These are phyloP conservation scores for Aproaerema taeniolella DNA, from an alignment of 2,888 invertebrate genomes.

Conservation along the genomic window DNA sequence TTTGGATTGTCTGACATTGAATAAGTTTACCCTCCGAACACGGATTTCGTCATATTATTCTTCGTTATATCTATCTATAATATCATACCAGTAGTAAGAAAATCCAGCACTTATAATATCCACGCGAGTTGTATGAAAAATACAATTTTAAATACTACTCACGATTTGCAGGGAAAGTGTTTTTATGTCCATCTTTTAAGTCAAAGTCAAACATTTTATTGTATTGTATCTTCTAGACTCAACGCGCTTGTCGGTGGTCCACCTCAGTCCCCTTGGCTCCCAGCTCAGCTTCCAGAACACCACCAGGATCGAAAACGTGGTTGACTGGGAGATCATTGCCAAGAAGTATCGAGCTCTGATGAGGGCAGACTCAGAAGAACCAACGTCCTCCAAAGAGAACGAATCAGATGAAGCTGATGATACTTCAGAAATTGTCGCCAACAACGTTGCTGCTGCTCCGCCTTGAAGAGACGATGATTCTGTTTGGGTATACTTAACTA, in stretches of 20 bases:
- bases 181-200: too few relatives aligned
- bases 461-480: constrained; percentile 40
- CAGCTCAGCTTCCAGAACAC: constrained; percentile 89
- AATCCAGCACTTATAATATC: too few relatives aligned
- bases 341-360: constrained; percentile 89
- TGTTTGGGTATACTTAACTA: too few relatives aligned
- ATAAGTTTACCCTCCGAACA: too few relatives aligned
- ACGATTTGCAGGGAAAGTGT: too few relatives aligned
- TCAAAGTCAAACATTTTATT: too few relatives aligned
- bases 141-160: too few relatives aligned
- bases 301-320: constrained; percentile 91
- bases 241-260: constrained; percentile 86
- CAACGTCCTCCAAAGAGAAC: constrained; percentile 43
- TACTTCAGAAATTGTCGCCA: constrained; percentile 59
- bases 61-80: too few relatives aligned
- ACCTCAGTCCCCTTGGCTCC: constrained; percentile 89
- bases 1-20: too few relatives aligned
- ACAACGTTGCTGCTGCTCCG: constrained; percentile 56
- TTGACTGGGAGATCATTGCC: constrained; percentile 94
- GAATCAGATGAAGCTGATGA: constrained; percentile 63
- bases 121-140: too few relatives aligned
- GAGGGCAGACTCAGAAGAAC: constrained; percentile 65
- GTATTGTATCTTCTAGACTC: constrained; percentile 84
- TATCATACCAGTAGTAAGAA: too few relatives aligned
- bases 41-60: too few relatives aligned